phyloP scores from a whole-genome alignment of 1,140 invertebrate genomes.

The Aporrectodea caliginosa region DNA sequence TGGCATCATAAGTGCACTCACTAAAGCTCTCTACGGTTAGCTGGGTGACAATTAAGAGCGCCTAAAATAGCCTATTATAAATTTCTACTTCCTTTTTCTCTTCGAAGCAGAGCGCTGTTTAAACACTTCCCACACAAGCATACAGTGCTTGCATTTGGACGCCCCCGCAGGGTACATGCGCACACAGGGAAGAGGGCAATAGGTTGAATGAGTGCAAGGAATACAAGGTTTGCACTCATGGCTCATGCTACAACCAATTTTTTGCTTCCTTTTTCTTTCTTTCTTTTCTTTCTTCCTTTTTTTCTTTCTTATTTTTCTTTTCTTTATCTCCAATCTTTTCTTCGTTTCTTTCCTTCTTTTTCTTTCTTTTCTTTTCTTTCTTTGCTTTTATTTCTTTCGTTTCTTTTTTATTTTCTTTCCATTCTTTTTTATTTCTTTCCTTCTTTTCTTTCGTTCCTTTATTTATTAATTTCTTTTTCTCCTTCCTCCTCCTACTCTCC shows the following conservation, averaged over 20 bases:
- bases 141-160: background rate
- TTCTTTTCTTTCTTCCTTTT: background rate
- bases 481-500: background rate
- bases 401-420: too few relatives aligned
- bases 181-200: too few relatives aligned
- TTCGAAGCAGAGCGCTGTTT: background rate
- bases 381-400: background rate
- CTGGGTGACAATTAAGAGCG: too few relatives aligned
- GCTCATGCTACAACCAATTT: background rate
- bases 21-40: too few relatives aligned
- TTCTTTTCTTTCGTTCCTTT: too few relatives aligned
- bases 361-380: background rate
- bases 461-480: background rate
- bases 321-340: background rate
- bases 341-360: background rate
- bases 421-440: too few relatives aligned
- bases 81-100: background rate
- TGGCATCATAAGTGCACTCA: too few relatives aligned
- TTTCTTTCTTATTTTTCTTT: background rate
- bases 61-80: too few relatives aligned
- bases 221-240: too few relatives aligned
- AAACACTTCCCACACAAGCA: background rate
- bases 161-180: background rate
- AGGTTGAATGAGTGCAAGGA: too few relatives aligned
- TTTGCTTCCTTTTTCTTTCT: background rate